A percentile compares a stretch with the other conserved stretches of the same genome.
Evolutionary conservation across 2,888 invertebrate genomes (phyloP).

Genomic region (Caenorhabditis sp.): DNA sequence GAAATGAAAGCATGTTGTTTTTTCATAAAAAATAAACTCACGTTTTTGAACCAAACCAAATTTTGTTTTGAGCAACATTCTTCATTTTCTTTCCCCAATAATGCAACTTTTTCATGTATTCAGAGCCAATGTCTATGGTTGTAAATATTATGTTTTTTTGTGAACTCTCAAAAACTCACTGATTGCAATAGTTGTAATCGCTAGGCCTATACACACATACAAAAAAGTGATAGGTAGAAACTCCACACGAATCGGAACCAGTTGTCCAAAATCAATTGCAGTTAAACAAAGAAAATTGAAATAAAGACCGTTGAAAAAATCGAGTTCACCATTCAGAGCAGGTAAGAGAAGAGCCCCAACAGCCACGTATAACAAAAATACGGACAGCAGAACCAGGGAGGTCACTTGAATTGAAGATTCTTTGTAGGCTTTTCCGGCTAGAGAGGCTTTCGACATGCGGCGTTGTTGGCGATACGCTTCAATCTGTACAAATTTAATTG

Average conservation of each 20-base stretch:
- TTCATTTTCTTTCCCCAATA: conserved; percentile 68
- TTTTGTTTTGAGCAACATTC: conserved; percentile 65
- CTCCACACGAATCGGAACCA: conserved; percentile 64
- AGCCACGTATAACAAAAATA: conserved; percentile 66
- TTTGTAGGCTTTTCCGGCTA: conserved; percentile 56
- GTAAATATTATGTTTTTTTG: not conserved
- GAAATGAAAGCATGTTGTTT: not conserved
- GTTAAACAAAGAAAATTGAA: conserved; percentile 69
- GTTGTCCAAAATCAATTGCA: conserved; percentile 69
- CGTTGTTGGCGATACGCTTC: conserved; percentile 61
- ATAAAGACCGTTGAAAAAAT: conserved; percentile 69
- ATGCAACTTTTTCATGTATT: conserved; percentile 69
- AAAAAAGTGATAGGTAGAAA: conserved; percentile 69
- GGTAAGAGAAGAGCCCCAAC: conserved; percentile 67
- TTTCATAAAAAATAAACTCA: conserved; percentile 21
- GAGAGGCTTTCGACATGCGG: conserved; percentile 56
- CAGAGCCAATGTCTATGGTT: conserved; percentile 63
- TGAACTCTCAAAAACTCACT: conserved; percentile 24
- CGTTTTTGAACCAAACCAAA: conserved; percentile 70
- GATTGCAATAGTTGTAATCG: conserved; percentile 70
- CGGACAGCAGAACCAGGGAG: conserved; percentile 60
- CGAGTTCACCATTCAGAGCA: conserved; percentile 66
- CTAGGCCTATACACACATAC: conserved; percentile 69
- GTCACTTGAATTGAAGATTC: conserved; percentile 62
- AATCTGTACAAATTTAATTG: conserved; percentile 48